These are phyloP conservation scores for Falco peregrinus DNA, from an alignment of 2,797 vertebrate genomes.

Conservation along the genomic window DNA sequence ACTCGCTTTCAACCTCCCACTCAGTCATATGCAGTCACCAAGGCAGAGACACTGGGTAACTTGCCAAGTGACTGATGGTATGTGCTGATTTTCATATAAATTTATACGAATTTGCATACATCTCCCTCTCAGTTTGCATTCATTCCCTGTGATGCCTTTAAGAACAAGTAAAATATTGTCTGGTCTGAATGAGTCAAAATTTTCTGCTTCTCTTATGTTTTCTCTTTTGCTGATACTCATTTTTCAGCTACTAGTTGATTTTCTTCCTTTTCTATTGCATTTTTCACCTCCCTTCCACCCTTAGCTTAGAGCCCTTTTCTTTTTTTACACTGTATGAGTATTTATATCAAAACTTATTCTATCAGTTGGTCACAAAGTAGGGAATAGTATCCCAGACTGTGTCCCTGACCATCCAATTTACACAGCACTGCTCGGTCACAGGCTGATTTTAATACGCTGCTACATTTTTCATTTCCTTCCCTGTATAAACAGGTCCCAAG, in stretches of 20 bases:
- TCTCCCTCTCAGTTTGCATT: constrained; percentile 26
- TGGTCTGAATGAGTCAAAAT: neutral
- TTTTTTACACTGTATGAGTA: neutral
- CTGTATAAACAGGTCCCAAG: neutral
- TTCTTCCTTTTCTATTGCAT: neutral
- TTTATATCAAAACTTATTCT: neutral
- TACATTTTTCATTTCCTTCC: neutral
- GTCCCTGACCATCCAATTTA: neutral
- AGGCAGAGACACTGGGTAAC: neutral
- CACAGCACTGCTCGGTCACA: neutral
- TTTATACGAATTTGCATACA: constrained; percentile 45
- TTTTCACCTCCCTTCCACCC: neutral
- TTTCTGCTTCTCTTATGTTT: neutral
- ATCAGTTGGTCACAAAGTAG: neutral
- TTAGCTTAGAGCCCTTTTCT: neutral
- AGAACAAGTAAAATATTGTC: constrained; percentile 25
- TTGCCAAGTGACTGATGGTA: constrained; percentile 7
- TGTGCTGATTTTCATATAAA: neutral
- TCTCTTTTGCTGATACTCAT: neutral
- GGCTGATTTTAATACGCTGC: neutral
- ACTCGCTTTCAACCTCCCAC: neutral
- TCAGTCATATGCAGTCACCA: neutral
- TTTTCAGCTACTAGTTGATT: neutral
- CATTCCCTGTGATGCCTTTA: neutral
- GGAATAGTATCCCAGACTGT: neutral